A percentile compares a stretch with the other conserved stretches of the same genome.
Conservation (phyloP, 2,797 vertebrate genomes). For the Apodemus agrarius region DNA sequence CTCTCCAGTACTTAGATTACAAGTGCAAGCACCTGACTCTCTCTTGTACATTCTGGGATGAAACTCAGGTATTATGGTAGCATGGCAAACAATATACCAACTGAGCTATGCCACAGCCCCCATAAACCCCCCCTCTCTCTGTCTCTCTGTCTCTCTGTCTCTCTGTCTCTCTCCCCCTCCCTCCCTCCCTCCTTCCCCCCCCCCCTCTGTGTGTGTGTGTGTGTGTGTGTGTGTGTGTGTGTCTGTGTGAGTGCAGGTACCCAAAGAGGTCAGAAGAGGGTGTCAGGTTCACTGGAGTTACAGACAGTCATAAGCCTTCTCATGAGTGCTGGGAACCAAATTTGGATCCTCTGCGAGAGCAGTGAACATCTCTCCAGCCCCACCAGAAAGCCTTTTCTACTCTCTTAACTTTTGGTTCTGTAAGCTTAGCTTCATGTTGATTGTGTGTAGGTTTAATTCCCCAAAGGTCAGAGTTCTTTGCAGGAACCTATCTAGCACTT, state of each 20-base stretch:
- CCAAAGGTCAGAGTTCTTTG: neutral
- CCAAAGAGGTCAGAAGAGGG: neutral
- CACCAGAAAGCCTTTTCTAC: neutral
- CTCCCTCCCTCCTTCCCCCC: too few relatives aligned
- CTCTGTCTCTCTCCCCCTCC: too few relatives aligned
- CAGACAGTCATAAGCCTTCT: neutral
- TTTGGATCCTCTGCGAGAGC: too few relatives aligned
- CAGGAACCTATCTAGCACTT: neutral
- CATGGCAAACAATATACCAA: neutral
- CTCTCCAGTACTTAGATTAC: neutral
- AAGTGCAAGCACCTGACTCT: neutral
- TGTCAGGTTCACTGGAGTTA: neutral
- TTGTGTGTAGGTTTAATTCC: slow-evolving; percentile 3
- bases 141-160: too few relatives aligned
- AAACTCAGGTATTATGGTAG: neutral
- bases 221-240: neutral
- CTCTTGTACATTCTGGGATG: neutral
- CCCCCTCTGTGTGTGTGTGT: neutral
- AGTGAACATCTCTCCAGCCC: neutral
- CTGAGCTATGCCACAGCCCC: neutral
- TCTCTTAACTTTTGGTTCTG: neutral
- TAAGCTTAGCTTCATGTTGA: neutral
- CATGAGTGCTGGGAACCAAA: neutral
- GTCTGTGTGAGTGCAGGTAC: neutral
- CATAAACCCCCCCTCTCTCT: neutral